Evolutionary conservation across 2,888 invertebrate species (phyloP), one percentile per base, ranked within the genome.

Genomic region (Papilio elwesi): DNA sequence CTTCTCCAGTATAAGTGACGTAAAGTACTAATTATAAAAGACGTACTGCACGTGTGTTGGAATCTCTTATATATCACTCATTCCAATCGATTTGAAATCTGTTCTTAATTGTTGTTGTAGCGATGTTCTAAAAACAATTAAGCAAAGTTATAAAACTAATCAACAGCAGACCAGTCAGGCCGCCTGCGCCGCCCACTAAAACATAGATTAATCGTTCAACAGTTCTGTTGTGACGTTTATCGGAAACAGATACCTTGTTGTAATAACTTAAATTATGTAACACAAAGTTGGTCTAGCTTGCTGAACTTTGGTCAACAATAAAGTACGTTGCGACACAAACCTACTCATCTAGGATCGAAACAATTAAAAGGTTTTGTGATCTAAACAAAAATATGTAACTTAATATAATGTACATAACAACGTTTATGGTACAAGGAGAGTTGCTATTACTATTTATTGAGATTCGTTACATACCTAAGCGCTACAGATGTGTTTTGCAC

Each of bases 141-240:
- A 38, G 8, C 4, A n/a, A 38, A n/a, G 38, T 59, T 55, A 65
- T 10, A 49, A 64, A 48, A 65, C n/a, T 55, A 65, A 71, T 66
- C 57, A 38, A 57, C 4, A 48, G 4, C 55, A 49, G 38, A 51
- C 11, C 38, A 49, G 13, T 43, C 49, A 49, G 16, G 64, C 38
- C 38, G 11, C 38, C 55, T 38, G 51, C n/a, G 38, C 65, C 70
- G 70, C 70, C 65, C 55, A 71, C 70, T 71, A 57, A 57, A 59
- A 38, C 48, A 57, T 57, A 15, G 15, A 65, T 70, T 65, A 36
- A 47, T 53, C 0, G 6, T 47, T 38, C 15, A 62, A 62, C 43
- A 62, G 59, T 15, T n/a, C 59, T 43, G 59, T 59, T 62, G 59
- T 43, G 43, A 62, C 43, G 43, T 62, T 62, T 62, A 62, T 62